Base-by-base conservation (phyloP, 2,797 vertebrate genomes). In the Enteromius unitaeniatus region DNA sequence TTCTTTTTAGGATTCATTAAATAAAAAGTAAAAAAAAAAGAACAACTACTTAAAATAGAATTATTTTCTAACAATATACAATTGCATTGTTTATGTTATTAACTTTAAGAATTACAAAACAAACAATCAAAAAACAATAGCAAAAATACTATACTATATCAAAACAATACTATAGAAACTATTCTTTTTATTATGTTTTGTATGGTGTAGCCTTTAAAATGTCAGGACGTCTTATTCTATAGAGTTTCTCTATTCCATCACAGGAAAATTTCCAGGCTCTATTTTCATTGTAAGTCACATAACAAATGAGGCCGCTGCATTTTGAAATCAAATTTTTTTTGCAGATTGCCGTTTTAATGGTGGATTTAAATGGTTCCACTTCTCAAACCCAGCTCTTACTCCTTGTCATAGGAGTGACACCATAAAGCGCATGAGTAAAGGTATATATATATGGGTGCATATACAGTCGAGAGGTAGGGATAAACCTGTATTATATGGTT, bases 401-500 rank as follows among this genome's bases (percentile, higher is more conserved):
- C 17, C 5, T 23, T 58, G 51, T 45, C 67, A 37, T 17, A 42
- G 28, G 42, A 73, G 11, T 17, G 51, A 49, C 40, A 23, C 8
- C 28, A 31, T 64, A 68, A 47, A 55, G 19, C 17, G 13, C 64
- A 68, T 4, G 0, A 60, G 42, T 14, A 28, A 81, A 42, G 37
- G 10, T 78, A 67, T 78, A 6, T 47, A 7, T n/a, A n/a, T 79
- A 53, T 80, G 19, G 4, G 37, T 62, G 49, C 31, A 62, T 77
- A 31, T 73, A 62, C 21, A 31, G 15, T 40, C 0, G 23, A 42
- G 15, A 60, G 21, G 34, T 40, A 28, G 28, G 58, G 40, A 74
- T 51, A 74, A 37, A 74, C 70, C 58, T 51, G 58, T 51, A 37
- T 79, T 49, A 78, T 79, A 79, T 79, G 47, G 45, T 74, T 74